Conservation (phyloP, 2,888 invertebrate species). For the Nemapogon koenigi region DNA sequence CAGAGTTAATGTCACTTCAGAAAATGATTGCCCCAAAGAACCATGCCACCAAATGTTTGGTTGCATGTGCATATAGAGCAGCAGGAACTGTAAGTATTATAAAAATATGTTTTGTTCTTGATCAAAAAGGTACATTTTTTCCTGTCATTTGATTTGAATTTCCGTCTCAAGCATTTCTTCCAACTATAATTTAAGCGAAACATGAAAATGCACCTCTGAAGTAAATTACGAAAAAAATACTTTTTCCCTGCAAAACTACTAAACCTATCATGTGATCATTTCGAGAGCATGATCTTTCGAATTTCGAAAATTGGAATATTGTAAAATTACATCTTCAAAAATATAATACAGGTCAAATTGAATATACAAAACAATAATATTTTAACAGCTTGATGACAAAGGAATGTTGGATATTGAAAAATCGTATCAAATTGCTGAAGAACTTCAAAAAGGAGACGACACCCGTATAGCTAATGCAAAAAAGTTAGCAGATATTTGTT, state of each 20-base stretch:
- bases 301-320: too few relatives aligned
- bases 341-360: too few relatives aligned
- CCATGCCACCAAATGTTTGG: slow-evolving; percentile 45
- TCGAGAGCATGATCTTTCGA: too few relatives aligned
- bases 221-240: too few relatives aligned
- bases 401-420: slow-evolving; percentile 4
- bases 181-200: too few relatives aligned
- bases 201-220: too few relatives aligned
- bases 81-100: slow-evolving; percentile 35
- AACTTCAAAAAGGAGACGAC: neutral
- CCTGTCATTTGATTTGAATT: too few relatives aligned
- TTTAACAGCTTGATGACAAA: slow-evolving; percentile 2
- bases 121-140: neutral
- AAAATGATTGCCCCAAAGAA: slow-evolving; percentile 35
- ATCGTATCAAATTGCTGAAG: neutral
- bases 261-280: too few relatives aligned
- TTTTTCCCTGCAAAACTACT: too few relatives aligned
- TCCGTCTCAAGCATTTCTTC: too few relatives aligned
- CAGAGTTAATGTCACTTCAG: slow-evolving; percentile 33
- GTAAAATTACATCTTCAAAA: too few relatives aligned
- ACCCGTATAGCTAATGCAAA: slow-evolving; percentile 1
- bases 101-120: too few relatives aligned
- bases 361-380: neutral
- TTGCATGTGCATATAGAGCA: slow-evolving; percentile 51
- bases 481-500: slow-evolving; percentile 1